These are phyloP conservation scores for Chloroceryle amazona DNA, from an alignment of 2,797 vertebrate genomes.

Conservation along the genomic window DNA sequence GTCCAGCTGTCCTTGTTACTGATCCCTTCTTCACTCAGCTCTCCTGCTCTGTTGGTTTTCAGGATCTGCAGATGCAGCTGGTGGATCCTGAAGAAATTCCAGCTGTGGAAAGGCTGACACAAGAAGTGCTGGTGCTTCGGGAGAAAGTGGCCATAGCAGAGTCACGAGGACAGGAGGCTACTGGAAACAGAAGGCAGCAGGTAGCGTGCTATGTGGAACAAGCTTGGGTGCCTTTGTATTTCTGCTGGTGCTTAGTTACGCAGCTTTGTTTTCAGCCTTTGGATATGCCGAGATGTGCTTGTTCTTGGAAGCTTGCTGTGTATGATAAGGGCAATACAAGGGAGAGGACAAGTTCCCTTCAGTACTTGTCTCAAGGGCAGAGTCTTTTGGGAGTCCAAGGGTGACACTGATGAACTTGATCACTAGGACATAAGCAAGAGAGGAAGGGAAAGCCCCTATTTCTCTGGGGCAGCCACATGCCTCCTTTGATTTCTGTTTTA, in stretches of 20 bases:
- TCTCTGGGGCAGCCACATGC: not conserved
- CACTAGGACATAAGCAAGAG: not conserved
- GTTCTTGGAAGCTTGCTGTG: not conserved
- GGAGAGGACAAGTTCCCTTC: not conserved
- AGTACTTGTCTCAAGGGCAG: not conserved
- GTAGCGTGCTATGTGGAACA: constrained; percentile 70
- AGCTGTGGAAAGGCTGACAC: constrained; percentile 87
- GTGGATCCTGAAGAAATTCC: constrained; percentile 88
- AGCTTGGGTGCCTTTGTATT: not conserved
- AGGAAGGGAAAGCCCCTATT: not conserved
- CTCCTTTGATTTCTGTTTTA: not conserved
- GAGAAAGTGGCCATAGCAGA: constrained; percentile 82
- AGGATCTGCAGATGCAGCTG: constrained; percentile 91
- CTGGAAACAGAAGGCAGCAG: constrained; percentile 81
- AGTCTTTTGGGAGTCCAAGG: not conserved
- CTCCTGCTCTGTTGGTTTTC: constrained; percentile 20
- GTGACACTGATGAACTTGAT: not conserved
- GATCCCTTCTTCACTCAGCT: not conserved
- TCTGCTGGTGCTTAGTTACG: not conserved
- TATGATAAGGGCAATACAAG: not conserved
- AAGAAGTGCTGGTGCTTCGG: constrained; percentile 88
- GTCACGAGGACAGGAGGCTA: constrained; percentile 67
- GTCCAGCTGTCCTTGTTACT: constrained; percentile 24
- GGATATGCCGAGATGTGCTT: not conserved
- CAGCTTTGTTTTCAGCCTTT: not conserved